Evolutionary conservation across 2,797 vertebrate species (phyloP).

Genomic region (Aulostomus chinensis): DNA sequence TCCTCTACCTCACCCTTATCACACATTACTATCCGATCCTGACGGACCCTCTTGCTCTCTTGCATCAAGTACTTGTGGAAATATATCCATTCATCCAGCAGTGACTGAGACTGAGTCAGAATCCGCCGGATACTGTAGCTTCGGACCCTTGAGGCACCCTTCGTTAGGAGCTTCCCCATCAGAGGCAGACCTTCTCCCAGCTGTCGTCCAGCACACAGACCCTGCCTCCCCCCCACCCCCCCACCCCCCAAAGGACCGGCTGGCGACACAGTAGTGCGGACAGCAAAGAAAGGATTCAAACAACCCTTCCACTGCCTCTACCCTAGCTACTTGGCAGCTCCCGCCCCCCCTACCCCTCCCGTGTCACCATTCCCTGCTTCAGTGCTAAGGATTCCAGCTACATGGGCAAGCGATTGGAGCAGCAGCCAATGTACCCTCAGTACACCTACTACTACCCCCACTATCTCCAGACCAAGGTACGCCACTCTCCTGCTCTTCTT

Average conservation of each 20-base stretch:
- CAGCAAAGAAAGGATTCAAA: constrained; percentile 53
- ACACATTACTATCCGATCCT: constrained; percentile 33
- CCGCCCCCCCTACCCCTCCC: constrained; percentile 33
- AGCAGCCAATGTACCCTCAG: constrained; percentile 99
- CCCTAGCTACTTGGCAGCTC: constrained; percentile 64
- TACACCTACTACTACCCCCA: constrained; percentile 99
- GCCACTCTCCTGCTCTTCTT: constrained; percentile 43
- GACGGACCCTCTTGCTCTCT: constrained; percentile 8
- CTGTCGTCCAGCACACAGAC: constrained; percentile 30
- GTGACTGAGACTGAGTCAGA: constrained; percentile 48
- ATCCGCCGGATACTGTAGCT: constrained; percentile 35
- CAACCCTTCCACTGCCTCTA: constrained; percentile 42
- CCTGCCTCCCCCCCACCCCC: constrained; percentile 45
- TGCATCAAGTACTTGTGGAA: constrained; percentile 62
- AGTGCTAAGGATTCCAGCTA: constrained; percentile 95
- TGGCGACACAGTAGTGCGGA: constrained; percentile 43
- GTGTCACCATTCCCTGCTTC: constrained; percentile 85
- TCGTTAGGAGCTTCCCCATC: constrained; percentile 32
- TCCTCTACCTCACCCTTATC: constrained; percentile 62
- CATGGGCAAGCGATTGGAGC: constrained; percentile 99
- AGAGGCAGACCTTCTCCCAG: constrained; percentile 46
- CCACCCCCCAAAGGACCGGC: constrained; percentile 51
- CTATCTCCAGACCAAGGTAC: constrained; percentile 98
- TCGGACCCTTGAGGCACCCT: constrained; percentile 29
- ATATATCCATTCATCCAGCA: constrained; percentile 57